Evolutionary conservation across 2,888 invertebrate genomes (phyloP).

Genomic region (Lacanobia wlatinum): DNA sequence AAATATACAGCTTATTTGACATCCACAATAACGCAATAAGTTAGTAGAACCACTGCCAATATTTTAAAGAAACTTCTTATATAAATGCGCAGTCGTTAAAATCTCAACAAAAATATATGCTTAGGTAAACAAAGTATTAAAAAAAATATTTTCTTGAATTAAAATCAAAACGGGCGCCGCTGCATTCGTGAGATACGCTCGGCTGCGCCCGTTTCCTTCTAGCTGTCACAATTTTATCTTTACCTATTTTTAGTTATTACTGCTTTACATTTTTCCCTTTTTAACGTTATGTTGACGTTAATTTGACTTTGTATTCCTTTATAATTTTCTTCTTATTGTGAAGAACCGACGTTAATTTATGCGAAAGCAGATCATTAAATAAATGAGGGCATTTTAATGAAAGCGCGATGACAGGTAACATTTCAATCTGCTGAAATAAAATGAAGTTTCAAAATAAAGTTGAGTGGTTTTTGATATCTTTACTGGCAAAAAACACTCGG

Average conservation of each 20-base stretch:
- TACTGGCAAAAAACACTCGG: conserved; percentile 10
- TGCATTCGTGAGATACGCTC: conserved; percentile 82
- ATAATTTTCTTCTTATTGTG: conserved; percentile 31
- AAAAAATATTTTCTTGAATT: conserved; percentile 79
- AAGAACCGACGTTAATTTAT: conserved; percentile 31
- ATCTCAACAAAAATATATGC: conserved; percentile 50
- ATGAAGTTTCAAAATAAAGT: conserved; percentile 16
- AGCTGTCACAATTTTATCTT: conserved; percentile 84
- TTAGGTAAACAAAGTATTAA: conserved; percentile 65
- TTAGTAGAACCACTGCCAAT: background rate
- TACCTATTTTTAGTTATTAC: conserved; percentile 80
- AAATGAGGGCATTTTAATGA: conserved; percentile 18
- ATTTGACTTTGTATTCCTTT: conserved; percentile 69
- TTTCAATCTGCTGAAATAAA: conserved; percentile 32
- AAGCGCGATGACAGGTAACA: conserved; percentile 24
- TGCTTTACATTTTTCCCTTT: conserved; percentile 74
- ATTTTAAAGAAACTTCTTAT: conserved; percentile 22
- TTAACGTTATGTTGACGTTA: conserved; percentile 72
- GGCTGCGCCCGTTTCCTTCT: conserved; percentile 80
- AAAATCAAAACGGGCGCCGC: conserved; percentile 77
- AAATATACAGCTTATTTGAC: background rate
- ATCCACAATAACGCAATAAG: background rate
- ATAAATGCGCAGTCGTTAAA: conserved; percentile 36
- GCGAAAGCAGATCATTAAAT: conserved; percentile 28
- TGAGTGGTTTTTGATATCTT: conserved; percentile 31